A percentile compares a stretch with the other conserved stretches of the same genome.
These are phyloP conservation scores for Coenonympha glycerion DNA, from an alignment of 2,888 invertebrate genomes.

Conservation along the genomic window DNA sequence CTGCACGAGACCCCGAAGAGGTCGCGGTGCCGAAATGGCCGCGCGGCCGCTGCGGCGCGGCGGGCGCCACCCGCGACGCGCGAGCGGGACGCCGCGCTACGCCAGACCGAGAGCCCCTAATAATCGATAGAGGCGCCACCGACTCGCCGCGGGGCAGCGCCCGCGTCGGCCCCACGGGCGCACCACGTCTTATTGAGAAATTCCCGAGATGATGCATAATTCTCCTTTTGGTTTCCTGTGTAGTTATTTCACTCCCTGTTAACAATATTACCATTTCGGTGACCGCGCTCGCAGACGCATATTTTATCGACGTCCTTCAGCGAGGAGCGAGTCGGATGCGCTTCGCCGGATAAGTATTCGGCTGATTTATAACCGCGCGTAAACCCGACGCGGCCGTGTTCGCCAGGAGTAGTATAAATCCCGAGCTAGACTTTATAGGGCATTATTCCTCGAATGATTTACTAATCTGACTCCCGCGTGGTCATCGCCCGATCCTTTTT, in stretches of 20 bases:
- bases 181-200: slow-evolving; percentile 71
- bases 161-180: slow-evolving; percentile 67
- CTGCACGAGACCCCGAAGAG: slow-evolving; percentile 52
- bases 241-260: slow-evolving; percentile 69
- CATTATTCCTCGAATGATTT: slow-evolving; percentile 21
- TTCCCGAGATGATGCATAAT: slow-evolving; percentile 71
- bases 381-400: slow-evolving; percentile 29
- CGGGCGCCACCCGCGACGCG: slow-evolving; percentile 53
- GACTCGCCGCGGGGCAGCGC: slow-evolving; percentile 64
- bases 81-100: slow-evolving; percentile 42
- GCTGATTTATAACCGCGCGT: slow-evolving; percentile 52
- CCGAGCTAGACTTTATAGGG: slow-evolving; percentile 23
- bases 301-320: slow-evolving; percentile 52
- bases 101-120: slow-evolving; percentile 41
- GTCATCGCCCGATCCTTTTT: slow-evolving; percentile 6
- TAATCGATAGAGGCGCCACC: slow-evolving; percentile 66
- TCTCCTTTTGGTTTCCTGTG: slow-evolving; percentile 65
- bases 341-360: slow-evolving; percentile 39
- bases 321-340: slow-evolving; percentile 36
- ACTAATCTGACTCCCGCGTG: slow-evolving; percentile 6
- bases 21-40: slow-evolving; percentile 42
- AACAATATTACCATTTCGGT: slow-evolving; percentile 73
- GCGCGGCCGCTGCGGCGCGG: slow-evolving; percentile 48
- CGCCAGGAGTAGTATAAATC: slow-evolving; percentile 21
- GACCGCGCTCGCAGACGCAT: slow-evolving; percentile 61